phyloP scores from a whole-genome alignment of 2,888 invertebrate species.

The Drosophila recens region DNA sequence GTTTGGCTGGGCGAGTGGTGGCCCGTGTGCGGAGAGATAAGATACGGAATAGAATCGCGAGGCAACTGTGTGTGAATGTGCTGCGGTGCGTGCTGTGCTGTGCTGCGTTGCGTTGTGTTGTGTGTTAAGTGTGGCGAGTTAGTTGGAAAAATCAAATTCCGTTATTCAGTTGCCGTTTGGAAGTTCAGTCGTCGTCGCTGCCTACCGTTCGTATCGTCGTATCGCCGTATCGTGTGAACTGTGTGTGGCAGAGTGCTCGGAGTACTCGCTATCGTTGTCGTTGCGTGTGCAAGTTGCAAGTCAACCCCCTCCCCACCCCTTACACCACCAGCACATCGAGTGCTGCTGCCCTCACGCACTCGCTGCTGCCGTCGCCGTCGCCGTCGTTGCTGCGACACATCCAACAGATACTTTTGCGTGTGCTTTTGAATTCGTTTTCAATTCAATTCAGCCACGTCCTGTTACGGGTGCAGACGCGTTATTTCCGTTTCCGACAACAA shows the following conservation, averaged over 20 bases:
- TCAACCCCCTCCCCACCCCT: constrained; percentile 4
- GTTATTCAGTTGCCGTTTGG: constrained; percentile 68
- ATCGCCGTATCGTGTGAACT: constrained; percentile 29
- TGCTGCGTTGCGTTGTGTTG: background rate
- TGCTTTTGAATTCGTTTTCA: constrained; percentile 80
- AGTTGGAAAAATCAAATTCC: constrained; percentile 73
- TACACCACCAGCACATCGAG: constrained; percentile 12
- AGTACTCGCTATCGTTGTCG: constrained; percentile 46
- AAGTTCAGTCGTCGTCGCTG: constrained; percentile 51
- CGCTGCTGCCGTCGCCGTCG: constrained; percentile 37
- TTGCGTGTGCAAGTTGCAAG: constrained; percentile 50
- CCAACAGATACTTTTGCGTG: constrained; percentile 79
- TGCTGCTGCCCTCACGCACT: constrained; percentile 46
- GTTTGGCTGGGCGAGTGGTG: constrained; percentile 3
- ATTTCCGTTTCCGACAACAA: constrained; percentile 75
- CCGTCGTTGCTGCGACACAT: constrained; percentile 50
- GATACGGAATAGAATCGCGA: constrained; percentile 44
- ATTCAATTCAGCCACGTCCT: constrained; percentile 83
- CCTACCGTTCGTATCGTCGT: constrained; percentile 46
- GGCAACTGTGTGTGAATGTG: constrained; percentile 33
- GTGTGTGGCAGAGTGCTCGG: constrained; percentile 17
- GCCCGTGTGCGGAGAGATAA: constrained; percentile 46
- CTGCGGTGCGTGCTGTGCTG: constrained; percentile 22
- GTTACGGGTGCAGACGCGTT: constrained; percentile 83
- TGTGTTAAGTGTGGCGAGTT: constrained; percentile 28